phyloP scores from a whole-genome alignment of 2,113 vertebrate species.

The Dromiciops gliroides region DNA sequence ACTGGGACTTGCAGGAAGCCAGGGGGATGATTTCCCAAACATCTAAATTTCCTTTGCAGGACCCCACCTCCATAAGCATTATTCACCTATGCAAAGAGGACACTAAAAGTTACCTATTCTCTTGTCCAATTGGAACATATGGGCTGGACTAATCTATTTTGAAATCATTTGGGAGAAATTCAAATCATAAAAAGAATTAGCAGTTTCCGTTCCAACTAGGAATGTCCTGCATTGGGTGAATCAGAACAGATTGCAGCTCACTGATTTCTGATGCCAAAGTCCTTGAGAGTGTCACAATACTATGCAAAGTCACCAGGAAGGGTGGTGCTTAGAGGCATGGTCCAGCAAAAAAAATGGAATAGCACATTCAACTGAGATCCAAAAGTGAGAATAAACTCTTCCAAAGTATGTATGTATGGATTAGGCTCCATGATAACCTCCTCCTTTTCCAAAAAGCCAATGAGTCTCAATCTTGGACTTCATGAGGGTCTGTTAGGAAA shows the following conservation, averaged over 20 bases:
- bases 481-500: neutral
- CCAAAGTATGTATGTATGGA: accelerated
- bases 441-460: neutral
- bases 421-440: neutral
- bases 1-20: neutral
- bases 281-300: neutral
- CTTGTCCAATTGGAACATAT: neutral
- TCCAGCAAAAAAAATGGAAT: neutral
- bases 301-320: neutral
- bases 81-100: neutral
- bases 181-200: neutral
- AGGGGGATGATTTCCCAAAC: neutral
- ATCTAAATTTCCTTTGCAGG: neutral
- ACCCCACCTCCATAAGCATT: neutral
- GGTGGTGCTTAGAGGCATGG: neutral
- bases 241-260: neutral
- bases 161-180: neutral
- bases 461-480: neutral
- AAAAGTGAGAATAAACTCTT: neutral
- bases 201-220: neutral
- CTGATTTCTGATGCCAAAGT: neutral
- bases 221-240: neutral
- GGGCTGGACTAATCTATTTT: neutral
- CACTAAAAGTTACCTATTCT: neutral
- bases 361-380: neutral